Percentiles rank a stretch among this genome's conserved stretches.
Evolutionary conservation across 2,888 invertebrate genomes (phyloP).

Genomic region (Thysanoteuthis rhombus): DNA sequence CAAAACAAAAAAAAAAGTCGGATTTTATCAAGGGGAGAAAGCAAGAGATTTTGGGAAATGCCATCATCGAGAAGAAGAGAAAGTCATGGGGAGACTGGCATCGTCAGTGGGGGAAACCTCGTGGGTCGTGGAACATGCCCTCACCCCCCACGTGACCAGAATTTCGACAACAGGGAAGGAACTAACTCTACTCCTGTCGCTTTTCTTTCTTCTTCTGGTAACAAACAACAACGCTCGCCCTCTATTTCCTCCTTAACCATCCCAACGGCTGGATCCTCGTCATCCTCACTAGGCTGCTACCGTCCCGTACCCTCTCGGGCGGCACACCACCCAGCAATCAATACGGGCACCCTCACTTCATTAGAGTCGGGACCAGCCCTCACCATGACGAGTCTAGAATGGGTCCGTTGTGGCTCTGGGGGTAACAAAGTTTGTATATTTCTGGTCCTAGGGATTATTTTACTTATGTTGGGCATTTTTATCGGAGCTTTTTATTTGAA

Average conservation of each 20-base stretch:
- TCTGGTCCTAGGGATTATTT: constrained; percentile 79
- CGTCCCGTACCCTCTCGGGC: background rate
- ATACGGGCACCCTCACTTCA: background rate
- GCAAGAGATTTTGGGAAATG: background rate
- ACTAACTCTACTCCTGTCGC: background rate
- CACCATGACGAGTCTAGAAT: background rate
- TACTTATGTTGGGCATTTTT: constrained; percentile 75
- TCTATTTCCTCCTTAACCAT: too few species aligned
- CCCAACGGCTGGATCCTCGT: too few species aligned
- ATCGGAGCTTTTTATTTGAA: constrained; percentile 83
- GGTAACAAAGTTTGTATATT: constrained; percentile 76
- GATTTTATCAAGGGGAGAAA: too few species aligned
- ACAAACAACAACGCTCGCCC: too few species aligned
- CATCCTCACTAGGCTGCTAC: background rate
- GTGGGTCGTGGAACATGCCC: background rate
- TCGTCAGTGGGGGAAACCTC: background rate
- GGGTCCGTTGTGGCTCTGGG: constrained; percentile 35
- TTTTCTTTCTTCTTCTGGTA: too few species aligned
- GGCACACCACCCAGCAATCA: background rate
- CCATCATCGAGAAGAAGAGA: constrained; percentile 12
- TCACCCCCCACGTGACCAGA: background rate
- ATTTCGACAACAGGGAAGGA: background rate
- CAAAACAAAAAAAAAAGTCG: too few species aligned
- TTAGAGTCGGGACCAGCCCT: background rate
- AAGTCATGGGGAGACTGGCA: background rate